A percentile compares a stretch with the other conserved stretches of the same genome.
phyloP scores from a whole-genome alignment of 1,140 invertebrate species.

The Heliconius eleuchia region DNA sequence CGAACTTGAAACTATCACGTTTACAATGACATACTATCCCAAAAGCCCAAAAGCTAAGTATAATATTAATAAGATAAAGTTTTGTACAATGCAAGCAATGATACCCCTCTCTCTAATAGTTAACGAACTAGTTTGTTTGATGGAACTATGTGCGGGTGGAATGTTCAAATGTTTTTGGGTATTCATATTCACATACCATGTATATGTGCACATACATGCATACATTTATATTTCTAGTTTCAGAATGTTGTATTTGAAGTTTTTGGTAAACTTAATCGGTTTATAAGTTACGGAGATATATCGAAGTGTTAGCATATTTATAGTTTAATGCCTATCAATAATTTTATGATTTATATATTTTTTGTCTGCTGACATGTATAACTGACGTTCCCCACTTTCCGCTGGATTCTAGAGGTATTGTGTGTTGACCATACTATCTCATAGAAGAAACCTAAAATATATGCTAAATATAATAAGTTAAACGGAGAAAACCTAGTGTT shows the following conservation, averaged over 20 bases:
- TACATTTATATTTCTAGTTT: not conserved
- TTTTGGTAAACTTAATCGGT: not conserved
- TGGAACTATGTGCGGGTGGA: not conserved
- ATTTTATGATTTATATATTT: no score
- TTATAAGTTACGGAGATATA: not conserved
- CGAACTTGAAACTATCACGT: no score
- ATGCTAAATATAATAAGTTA: no score
- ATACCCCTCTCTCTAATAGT: not conserved
- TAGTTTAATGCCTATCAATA: no score
- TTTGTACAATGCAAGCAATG: slow-evolving; percentile 1
- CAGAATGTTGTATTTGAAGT: not conserved
- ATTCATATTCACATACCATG: not conserved
- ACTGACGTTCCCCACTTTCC: no score
- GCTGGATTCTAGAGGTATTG: no score
- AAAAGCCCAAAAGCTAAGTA: not conserved
- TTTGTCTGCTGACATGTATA: no score
- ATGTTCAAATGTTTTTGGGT: not conserved
- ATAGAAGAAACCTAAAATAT: no score
- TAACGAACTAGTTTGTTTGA: not conserved
- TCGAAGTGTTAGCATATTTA: no score
- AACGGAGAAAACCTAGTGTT: no score
- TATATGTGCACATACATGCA: not conserved
- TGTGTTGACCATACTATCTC: no score
- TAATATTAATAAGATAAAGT: slow-evolving; percentile 2
- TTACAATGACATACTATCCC: no score